Evolutionary conservation across 1,140 invertebrate genomes (phyloP).

Genomic region (Drosophila setifemur): DNA sequence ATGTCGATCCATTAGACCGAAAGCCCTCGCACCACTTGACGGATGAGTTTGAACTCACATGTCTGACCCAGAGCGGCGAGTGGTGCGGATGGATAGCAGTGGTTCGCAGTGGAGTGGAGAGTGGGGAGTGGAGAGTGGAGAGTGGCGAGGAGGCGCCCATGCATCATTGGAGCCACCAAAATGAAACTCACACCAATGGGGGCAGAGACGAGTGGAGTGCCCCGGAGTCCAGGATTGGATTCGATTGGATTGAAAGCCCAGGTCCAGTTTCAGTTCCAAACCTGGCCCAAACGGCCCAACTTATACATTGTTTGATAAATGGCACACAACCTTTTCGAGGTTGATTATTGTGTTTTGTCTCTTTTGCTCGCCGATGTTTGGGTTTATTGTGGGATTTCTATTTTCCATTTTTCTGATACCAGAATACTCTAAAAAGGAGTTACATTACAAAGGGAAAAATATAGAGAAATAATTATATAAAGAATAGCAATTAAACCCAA

Average conservation of each 20-base stretch:
- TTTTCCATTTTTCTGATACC: constrained; percentile 60
- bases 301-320: constrained; percentile 80
- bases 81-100: constrained; percentile 36
- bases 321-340: constrained; percentile 80
- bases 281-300: constrained; percentile 56
- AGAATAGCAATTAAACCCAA: too few relatives aligned
- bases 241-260: too few relatives aligned
- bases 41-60: constrained; percentile 81
- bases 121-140: constrained; percentile 4
- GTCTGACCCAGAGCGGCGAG: constrained; percentile 68
- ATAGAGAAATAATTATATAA: too few relatives aligned
- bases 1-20: constrained; percentile 76
- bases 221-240: too few relatives aligned
- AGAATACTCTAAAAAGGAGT: constrained; percentile 2
- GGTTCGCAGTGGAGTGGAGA: too few relatives aligned
- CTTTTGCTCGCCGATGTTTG: constrained; percentile 12
- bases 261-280: constrained; percentile 32
- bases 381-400: constrained; percentile 70
- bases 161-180: constrained; percentile 53
- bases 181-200: constrained; percentile 70
- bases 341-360: constrained; percentile 81
- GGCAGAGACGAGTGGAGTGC: constrained; percentile 16
- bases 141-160: constrained; percentile 37
- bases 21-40: constrained; percentile 75
- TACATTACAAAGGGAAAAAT: too few relatives aligned